These are phyloP conservation scores for Serranus cabrilla DNA, from an alignment of 2,797 vertebrate genomes.

Conservation along the genomic window DNA sequence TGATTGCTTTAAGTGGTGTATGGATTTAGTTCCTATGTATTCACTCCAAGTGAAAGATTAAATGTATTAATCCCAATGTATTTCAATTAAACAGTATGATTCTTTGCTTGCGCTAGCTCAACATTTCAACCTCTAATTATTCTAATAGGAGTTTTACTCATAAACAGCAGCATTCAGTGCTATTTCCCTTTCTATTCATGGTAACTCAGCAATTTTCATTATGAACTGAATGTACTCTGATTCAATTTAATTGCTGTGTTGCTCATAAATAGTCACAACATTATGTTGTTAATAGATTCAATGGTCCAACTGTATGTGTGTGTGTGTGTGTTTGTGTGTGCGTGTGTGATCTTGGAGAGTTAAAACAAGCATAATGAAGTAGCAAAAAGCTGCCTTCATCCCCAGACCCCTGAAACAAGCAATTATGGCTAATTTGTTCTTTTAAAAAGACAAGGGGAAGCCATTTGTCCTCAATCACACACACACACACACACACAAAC, in stretches of 20 bases:
- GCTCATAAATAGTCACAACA: slow-evolving; percentile 75
- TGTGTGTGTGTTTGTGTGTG: slow-evolving; percentile 32
- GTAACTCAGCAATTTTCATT: slow-evolving; percentile 56
- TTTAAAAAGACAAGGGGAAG: slow-evolving; percentile 80
- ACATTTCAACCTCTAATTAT: slow-evolving; percentile 50
- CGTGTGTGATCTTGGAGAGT: slow-evolving; percentile 43
- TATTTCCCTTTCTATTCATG: slow-evolving; percentile 13
- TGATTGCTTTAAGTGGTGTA: slow-evolving; percentile 69
- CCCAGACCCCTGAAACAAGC: slow-evolving; percentile 80
- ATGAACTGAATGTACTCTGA: slow-evolving; percentile 56
- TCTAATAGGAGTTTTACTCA: slow-evolving; percentile 47
- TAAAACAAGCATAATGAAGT: slow-evolving; percentile 78
- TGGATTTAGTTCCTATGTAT: slow-evolving; percentile 64
- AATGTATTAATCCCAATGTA: slow-evolving; percentile 56
- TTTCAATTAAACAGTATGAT: slow-evolving; percentile 52
- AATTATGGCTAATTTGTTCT: slow-evolving; percentile 88
- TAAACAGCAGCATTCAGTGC: slow-evolving; percentile 49
- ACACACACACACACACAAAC: slow-evolving; percentile 38
- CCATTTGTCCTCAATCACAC: slow-evolving; percentile 76
- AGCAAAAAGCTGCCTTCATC: slow-evolving; percentile 77
- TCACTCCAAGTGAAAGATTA: slow-evolving; percentile 39
- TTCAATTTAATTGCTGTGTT: slow-evolving; percentile 70
- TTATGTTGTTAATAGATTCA: slow-evolving; percentile 71
- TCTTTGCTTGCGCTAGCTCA: slow-evolving; percentile 21
- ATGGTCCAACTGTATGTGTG: slow-evolving; percentile 28